Evolutionary conservation across 2,113 vertebrate genomes (phyloP).

Genomic region (Dolichallabes microphthalmus): DNA sequence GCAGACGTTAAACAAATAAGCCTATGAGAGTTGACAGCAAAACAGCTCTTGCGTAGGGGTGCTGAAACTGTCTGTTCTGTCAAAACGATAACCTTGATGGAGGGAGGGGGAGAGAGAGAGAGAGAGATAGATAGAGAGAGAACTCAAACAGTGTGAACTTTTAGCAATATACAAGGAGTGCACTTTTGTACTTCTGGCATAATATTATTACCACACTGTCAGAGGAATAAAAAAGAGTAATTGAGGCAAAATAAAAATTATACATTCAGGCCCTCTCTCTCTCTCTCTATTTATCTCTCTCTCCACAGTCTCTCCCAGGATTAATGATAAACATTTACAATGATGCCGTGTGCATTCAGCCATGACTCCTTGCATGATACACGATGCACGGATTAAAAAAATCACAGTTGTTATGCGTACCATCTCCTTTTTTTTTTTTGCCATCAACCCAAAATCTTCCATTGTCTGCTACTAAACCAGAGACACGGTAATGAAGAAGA

Average conservation of each 20-base stretch:
- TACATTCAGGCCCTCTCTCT: not conserved
- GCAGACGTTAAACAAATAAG: slow-evolving; percentile 25
- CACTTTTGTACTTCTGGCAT: not conserved
- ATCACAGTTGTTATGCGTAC: slow-evolving; percentile 1
- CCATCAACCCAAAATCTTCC: slow-evolving; percentile 25
- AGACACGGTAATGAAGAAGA: slow-evolving; percentile 29
- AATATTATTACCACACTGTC: not conserved
- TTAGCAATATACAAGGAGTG: not conserved
- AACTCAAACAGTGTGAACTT: not conserved
- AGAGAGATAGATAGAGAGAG: slow-evolving; percentile 8
- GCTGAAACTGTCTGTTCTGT: slow-evolving; percentile 43
- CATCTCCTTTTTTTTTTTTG: slow-evolving; percentile 25
- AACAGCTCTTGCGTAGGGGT: slow-evolving; percentile 36
- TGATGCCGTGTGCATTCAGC: slow-evolving; percentile 11
- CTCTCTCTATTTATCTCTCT: not conserved
- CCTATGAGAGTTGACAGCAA: not conserved
- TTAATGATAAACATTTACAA: slow-evolving; percentile 9
- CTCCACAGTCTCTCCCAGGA: not conserved
- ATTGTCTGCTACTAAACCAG: slow-evolving; percentile 29
- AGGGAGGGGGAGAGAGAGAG: slow-evolving; percentile 18
- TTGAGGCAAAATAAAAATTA: not conserved
- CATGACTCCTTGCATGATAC: slow-evolving; percentile 10
- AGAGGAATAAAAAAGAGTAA: not conserved
- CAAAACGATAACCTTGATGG: slow-evolving; percentile 50
- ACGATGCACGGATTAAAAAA: slow-evolving; percentile 1